A percentile compares a stretch with the other conserved stretches of the same genome.
phyloP scores from a whole-genome alignment of 2,113 vertebrate species.

The Xenopus tropicalis region DNA sequence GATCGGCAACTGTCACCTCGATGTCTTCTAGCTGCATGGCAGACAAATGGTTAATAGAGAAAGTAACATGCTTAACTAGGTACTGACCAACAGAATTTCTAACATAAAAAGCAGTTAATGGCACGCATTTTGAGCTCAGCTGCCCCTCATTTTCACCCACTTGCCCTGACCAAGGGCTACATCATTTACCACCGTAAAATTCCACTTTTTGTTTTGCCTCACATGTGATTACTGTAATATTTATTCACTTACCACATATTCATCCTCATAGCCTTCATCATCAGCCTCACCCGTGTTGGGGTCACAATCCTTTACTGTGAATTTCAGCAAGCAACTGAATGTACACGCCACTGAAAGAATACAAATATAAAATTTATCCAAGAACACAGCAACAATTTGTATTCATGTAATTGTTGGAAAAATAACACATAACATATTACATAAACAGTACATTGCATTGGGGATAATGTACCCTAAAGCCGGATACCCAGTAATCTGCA shows the following conservation, averaged over 20 bases:
- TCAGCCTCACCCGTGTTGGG: constrained; percentile 70
- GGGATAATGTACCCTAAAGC: too few relatives aligned
- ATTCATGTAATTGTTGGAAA: background rate
- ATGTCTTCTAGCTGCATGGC: constrained; percentile 70
- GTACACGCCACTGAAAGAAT: constrained; percentile 66
- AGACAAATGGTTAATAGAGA: constrained; percentile 7
- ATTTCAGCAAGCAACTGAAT: constrained; percentile 78
- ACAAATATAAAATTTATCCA: background rate
- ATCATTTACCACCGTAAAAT: too few relatives aligned
- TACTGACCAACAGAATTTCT: too few relatives aligned
- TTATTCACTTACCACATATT: constrained; percentile 73
- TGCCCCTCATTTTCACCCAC: too few relatives aligned
- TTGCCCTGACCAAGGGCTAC: too few relatives aligned
- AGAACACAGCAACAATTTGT: background rate
- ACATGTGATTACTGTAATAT: too few relatives aligned
- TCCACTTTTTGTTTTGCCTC: too few relatives aligned
- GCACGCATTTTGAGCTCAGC: too few relatives aligned
- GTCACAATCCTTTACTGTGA: constrained; percentile 77
- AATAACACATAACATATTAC: background rate
- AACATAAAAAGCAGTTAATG: too few relatives aligned
- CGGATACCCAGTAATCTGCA: background rate
- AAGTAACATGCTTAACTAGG: background rate
- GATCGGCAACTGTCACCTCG: constrained; percentile 72
- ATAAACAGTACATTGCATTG: background rate
- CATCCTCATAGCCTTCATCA: constrained; percentile 74